A percentile compares a stretch with the other conserved stretches of the same genome.
Conservation (phyloP, 1,140 invertebrate species). For the Bombus soroeensis region DNA sequence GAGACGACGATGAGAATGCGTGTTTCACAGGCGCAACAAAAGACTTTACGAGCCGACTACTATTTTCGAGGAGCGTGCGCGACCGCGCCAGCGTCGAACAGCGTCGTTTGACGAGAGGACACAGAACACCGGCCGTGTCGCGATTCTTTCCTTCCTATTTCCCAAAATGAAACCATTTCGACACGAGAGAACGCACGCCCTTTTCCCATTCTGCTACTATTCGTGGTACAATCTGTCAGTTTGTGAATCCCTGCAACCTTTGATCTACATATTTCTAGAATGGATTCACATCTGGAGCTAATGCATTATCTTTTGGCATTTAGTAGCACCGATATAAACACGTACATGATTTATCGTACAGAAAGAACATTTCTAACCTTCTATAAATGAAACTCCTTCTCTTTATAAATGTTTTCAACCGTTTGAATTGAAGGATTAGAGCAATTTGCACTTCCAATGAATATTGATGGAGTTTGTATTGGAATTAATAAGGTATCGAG, state of each 20-base stretch:
- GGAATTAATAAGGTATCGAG: neutral
- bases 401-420: neutral
- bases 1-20: conserved; percentile 39
- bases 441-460: neutral
- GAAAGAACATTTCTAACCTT: neutral
- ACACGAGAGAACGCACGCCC: neutral
- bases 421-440: neutral
- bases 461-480: conserved; percentile 4
- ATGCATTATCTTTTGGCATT: neutral
- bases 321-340: too few species aligned
- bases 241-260: neutral
- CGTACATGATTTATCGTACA: too few species aligned
- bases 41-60: conserved; percentile 56
- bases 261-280: conserved; percentile 5
- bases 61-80: conserved; percentile 58
- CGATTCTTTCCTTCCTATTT: conserved; percentile 1
- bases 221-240: neutral
- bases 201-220: conserved; percentile 10
- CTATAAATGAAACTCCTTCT: neutral
- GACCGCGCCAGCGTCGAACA: conserved; percentile 18
- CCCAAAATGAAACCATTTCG: conserved; percentile 2
- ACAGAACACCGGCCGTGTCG: neutral
- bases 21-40: conserved; percentile 47
- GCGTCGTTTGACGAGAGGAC: conserved; percentile 46
- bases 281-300: neutral